phyloP scores from a whole-genome alignment of 2,888 invertebrate species.

The Scaptomyza caliginosa region DNA sequence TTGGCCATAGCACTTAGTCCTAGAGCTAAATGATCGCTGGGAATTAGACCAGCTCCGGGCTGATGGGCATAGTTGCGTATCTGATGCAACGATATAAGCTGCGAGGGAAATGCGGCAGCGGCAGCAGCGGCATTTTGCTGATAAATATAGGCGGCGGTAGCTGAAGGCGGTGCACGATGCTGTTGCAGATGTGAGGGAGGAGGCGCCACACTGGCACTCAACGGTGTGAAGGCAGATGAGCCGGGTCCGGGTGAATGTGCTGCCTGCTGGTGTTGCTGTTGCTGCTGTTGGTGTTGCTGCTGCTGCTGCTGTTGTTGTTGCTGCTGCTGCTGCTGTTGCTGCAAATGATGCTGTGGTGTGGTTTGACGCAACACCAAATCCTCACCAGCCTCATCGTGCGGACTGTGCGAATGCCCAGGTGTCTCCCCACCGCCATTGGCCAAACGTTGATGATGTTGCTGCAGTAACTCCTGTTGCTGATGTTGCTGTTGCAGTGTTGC shows the following conservation, averaged over 20 bases:
- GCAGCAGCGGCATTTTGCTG: slow-evolving; percentile 85
- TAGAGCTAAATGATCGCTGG: slow-evolving; percentile 87
- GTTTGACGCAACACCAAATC: slow-evolving; percentile 83
- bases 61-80: slow-evolving; percentile 98
- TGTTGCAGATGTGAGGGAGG: slow-evolving; percentile 87
- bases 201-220: slow-evolving; percentile 88
- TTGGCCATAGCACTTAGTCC: slow-evolving; percentile 82
- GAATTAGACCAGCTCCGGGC: slow-evolving; percentile 88
- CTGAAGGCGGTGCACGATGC: slow-evolving; percentile 81
- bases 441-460: slow-evolving; percentile 85
- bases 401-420: slow-evolving; percentile 82
- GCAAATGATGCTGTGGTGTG: slow-evolving; percentile 81
- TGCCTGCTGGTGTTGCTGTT: slow-evolving; percentile 72
- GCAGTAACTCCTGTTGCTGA: slow-evolving; percentile 84
- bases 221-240: slow-evolving; percentile 96
- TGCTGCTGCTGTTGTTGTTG: slow-evolving; percentile 74
- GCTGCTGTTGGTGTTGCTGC: slow-evolving; percentile 73
- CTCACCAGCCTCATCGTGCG: slow-evolving; percentile 82
- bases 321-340: slow-evolving; percentile 70
- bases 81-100: slow-evolving; percentile 97
- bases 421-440: slow-evolving; percentile 85
- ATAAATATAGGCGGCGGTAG: slow-evolving; percentile 93
- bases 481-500: slow-evolving; percentile 88
- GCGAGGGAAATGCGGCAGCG: slow-evolving; percentile 92
- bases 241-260: slow-evolving; percentile 68